Percentiles rank a stretch among this genome's conserved stretches.
phyloP scores from a whole-genome alignment of 2,797 vertebrate genomes.

The Macropus fuliginosus region DNA sequence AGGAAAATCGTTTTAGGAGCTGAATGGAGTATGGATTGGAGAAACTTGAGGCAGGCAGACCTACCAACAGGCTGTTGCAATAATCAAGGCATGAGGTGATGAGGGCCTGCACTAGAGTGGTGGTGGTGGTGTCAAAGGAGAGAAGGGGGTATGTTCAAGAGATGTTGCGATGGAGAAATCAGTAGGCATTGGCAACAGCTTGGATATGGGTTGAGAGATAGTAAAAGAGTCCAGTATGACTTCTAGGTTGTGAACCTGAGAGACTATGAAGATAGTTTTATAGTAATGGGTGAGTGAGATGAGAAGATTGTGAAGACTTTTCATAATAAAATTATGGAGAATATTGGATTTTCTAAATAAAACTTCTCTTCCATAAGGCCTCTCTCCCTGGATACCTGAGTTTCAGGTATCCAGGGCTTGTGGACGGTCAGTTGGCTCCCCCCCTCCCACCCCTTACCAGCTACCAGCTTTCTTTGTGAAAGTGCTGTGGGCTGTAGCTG shows the following conservation, averaged over 20 bases:
- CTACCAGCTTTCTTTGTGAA: no score
- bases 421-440: no score
- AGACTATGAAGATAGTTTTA: neutral
- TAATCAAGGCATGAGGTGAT: neutral
- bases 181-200: neutral
- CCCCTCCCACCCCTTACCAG: no score
- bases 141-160: neutral
- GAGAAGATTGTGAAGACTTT: no score
- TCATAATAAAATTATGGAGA: no score
- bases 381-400: no score
- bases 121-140: neutral
- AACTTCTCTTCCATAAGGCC: no score
- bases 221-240: neutral
- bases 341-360: no score
- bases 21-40: neutral
- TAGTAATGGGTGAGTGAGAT: no score
- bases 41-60: neutral
- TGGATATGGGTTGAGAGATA: neutral
- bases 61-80: neutral
- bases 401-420: no score
- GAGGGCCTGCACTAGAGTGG: neutral
- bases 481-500: no score
- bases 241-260: neutral
- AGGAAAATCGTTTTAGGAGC: neutral
- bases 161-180: neutral